phyloP scores from a whole-genome alignment of 2,888 invertebrate species.

The Petrophora chlorosata region DNA sequence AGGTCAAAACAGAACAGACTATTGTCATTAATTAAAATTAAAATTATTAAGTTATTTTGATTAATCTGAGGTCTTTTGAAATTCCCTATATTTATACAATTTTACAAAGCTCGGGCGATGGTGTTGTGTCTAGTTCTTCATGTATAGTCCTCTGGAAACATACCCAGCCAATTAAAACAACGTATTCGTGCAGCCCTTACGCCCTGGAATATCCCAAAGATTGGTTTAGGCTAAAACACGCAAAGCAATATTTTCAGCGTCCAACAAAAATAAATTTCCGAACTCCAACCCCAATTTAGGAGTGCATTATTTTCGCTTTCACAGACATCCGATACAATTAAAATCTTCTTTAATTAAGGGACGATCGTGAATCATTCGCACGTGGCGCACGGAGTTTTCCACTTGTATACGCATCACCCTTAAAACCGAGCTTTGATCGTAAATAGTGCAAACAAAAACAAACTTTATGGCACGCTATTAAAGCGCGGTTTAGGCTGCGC shows the following conservation, averaged over 20 bases:
- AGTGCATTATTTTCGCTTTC: constrained; percentile 84
- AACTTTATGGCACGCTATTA: constrained; percentile 51
- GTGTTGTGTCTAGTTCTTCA: not conserved
- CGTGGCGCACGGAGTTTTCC: constrained; percentile 83
- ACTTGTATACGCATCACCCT: constrained; percentile 72
- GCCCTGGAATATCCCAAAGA: constrained; percentile 47
- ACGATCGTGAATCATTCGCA: constrained; percentile 83
- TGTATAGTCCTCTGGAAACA: not conserved
- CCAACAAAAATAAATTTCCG: constrained; percentile 75
- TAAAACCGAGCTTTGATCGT: constrained; percentile 52
- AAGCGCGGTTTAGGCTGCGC: constrained; percentile 51
- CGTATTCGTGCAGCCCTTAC: constrained; percentile 9
- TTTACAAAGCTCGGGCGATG: no score
- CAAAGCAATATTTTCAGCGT: constrained; percentile 70
- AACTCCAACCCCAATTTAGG: constrained; percentile 80
- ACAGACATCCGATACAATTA: constrained; percentile 84
- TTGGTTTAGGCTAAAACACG: constrained; percentile 61
- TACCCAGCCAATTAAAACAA: constrained; percentile 18
- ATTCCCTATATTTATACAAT: no score
- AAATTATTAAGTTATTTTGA: no score
- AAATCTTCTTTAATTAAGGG: constrained; percentile 85
- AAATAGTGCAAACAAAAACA: constrained; percentile 52
- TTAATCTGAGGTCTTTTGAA: no score
- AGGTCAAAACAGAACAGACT: no score
- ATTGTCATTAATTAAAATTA: no score